phyloP scores from a whole-genome alignment of 2,888 invertebrate genomes.

The Xylophagus ater region DNA sequence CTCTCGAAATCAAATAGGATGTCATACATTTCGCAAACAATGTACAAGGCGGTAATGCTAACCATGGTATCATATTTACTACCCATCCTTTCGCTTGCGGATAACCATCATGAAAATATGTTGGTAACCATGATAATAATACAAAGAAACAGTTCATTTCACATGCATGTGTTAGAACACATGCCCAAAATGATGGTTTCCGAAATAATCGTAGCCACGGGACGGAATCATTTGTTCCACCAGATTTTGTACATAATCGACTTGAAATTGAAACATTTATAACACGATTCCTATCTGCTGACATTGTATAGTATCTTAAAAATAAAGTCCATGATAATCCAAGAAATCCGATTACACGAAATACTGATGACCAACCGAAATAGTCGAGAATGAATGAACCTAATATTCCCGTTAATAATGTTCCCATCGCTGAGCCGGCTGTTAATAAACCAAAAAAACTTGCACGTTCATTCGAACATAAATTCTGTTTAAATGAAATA shows the following conservation, averaged over 20 bases:
- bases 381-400: conserved; percentile 54
- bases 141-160: conserved; percentile 63
- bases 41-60: conserved; percentile 51
- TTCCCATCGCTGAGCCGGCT: conserved; percentile 51
- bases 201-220: conserved; percentile 50
- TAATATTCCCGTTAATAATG: conserved; percentile 52
- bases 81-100: conserved; percentile 57
- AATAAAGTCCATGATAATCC: conserved; percentile 47
- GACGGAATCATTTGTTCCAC: conserved; percentile 34
- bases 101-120: conserved; percentile 60
- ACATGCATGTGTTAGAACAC: conserved; percentile 56
- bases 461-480: conserved; percentile 51
- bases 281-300: conserved; percentile 33
- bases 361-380: conserved; percentile 54
- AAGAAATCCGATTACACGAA: conserved; percentile 49
- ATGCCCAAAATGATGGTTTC: conserved; percentile 55
- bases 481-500: conserved; percentile 34
- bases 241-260: conserved; percentile 34
- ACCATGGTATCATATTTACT: conserved; percentile 61
- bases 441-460: conserved; percentile 55
- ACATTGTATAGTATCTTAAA: conserved; percentile 45
- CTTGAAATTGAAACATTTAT: conserved; percentile 37
- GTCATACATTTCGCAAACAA: conserved; percentile 52
- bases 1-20: conserved; percentile 44
- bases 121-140: conserved; percentile 60